Conservation (phyloP, 2,113 vertebrate genomes). For the Nanorana parkeri region DNA sequence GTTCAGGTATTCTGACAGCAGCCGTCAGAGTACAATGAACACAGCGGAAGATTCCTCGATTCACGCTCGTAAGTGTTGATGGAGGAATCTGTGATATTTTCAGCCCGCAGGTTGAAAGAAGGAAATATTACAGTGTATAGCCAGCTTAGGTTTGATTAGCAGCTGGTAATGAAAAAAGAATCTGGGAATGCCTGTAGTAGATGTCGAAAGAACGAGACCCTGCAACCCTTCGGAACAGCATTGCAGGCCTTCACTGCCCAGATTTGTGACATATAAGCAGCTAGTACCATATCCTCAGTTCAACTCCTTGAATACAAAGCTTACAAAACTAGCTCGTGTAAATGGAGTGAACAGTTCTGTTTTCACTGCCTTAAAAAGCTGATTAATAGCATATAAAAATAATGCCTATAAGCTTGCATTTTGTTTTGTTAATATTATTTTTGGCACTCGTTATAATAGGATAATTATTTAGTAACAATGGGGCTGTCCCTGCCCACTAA, state of each 20-base stretch:
- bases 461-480: neutral
- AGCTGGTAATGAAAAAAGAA: conserved; percentile 4
- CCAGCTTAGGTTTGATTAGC: neutral
- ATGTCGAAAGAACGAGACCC: neutral
- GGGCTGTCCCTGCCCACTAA: neutral
- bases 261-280: conserved; percentile 5
- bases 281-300: neutral
- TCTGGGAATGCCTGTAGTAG: neutral
- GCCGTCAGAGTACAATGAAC: too few species aligned
- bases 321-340: neutral
- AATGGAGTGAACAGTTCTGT: neutral
- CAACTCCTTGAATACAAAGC: conserved; percentile 2
- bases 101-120: too few species aligned
- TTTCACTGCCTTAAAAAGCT: conserved; percentile 1
- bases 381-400: neutral
- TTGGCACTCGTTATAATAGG: conserved; percentile 37
- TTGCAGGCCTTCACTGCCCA: neutral
- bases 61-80: too few species aligned
- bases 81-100: too few species aligned
- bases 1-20: neutral
- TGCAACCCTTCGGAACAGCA: neutral
- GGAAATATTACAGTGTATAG: neutral
- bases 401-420: neutral
- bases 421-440: conserved; percentile 8
- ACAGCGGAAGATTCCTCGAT: too few species aligned